Evolutionary conservation across 2,797 vertebrate species (phyloP).

Genomic region (Cyprinodon diabolis): DNA sequence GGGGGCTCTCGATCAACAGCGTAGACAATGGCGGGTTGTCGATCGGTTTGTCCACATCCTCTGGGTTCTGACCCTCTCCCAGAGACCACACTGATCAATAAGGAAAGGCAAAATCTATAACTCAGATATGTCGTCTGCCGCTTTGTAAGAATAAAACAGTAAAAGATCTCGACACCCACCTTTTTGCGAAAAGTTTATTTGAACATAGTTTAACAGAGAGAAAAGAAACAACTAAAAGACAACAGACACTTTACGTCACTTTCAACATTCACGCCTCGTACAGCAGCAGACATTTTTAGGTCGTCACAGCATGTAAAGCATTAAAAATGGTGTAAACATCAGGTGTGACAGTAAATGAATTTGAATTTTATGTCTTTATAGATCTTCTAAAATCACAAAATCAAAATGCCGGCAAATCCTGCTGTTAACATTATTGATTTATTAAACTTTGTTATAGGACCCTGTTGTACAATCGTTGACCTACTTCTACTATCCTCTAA

Average conservation of each 20-base stretch:
- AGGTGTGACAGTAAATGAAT: conserved; percentile 21
- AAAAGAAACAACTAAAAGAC: conserved; percentile 46
- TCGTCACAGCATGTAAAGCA: conserved; percentile 78
- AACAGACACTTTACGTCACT: conserved; percentile 39
- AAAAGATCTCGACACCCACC: conserved; percentile 44
- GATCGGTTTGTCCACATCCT: conserved; percentile 88
- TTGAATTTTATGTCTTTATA: not conserved
- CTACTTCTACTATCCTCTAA: not conserved
- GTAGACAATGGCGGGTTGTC: conserved; percentile 85
- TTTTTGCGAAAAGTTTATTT: conserved; percentile 49
- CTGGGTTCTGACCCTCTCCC: conserved; percentile 85
- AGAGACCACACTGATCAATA: conserved; percentile 88
- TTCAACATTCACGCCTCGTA: conserved; percentile 52
- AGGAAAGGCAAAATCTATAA: conserved; percentile 53
- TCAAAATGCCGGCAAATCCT: not conserved
- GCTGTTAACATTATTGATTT: not conserved
- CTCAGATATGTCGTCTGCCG: conserved; percentile 10
- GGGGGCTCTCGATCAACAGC: conserved; percentile 89
- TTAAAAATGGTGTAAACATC: conserved; percentile 53
- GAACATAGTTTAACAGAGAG: conserved; percentile 37
- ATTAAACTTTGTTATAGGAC: not conserved
- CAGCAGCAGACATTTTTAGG: conserved; percentile 57
- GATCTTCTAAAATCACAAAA: not conserved
- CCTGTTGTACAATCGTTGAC: not conserved
- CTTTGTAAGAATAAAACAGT: conserved; percentile 16